Conservation (phyloP, 2,113 vertebrate genomes). For the Picathartes gymnocephalus region DNA sequence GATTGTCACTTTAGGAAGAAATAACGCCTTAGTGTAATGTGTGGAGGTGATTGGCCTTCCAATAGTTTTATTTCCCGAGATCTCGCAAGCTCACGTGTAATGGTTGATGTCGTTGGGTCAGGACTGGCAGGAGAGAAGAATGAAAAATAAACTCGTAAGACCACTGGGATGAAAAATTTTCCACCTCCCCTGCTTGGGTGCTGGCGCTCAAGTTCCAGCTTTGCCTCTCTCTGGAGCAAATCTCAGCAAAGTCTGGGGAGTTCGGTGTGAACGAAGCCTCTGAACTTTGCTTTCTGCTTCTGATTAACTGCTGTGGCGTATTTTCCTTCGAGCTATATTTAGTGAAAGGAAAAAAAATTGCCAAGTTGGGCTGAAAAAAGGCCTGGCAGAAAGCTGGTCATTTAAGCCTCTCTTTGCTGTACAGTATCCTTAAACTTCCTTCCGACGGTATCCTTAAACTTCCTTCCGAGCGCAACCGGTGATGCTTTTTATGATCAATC, state of each 20-base stretch:
- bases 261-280: not conserved
- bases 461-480: constrained; percentile 32
- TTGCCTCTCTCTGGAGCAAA: not conserved
- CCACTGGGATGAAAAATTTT: not conserved
- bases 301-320: not conserved
- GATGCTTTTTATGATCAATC: constrained; percentile 62
- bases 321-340: constrained; percentile 27
- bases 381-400: constrained; percentile 11
- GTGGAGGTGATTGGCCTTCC: not conserved
- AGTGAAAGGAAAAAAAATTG: not conserved
- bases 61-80: not conserved
- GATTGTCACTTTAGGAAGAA: constrained; percentile 74
- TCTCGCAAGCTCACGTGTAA: accelerated
- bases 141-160: not conserved
- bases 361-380: constrained; percentile 33
- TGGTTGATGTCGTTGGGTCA: not conserved
- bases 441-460: constrained; percentile 46
- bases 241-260: not conserved
- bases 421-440: constrained; percentile 51
- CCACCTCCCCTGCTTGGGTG: not conserved
- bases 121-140: not conserved
- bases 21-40: constrained; percentile 12
- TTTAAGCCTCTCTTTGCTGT: constrained; percentile 38
- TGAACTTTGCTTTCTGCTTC: constrained; percentile 18
- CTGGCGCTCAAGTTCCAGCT: not conserved